phyloP scores from a whole-genome alignment of 1,140 invertebrate species.

The Drosophila burlai region DNA sequence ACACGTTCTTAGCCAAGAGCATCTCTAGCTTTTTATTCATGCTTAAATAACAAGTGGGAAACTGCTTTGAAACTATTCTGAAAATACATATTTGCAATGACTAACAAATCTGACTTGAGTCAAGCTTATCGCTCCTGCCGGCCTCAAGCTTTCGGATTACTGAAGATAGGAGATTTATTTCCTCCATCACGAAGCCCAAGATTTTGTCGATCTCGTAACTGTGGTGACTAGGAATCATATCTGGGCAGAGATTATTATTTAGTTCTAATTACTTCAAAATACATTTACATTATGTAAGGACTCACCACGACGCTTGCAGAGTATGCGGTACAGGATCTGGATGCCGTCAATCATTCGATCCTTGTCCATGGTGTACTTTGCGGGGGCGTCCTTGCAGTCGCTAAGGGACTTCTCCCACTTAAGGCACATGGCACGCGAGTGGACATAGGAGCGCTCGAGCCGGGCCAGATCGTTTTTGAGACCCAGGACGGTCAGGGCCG shows the following conservation, averaged over 20 bases:
- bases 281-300: not conserved
- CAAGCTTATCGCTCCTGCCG: slow-evolving; percentile 20
- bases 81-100: not conserved
- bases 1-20: not conserved
- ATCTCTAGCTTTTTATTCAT: slow-evolving; percentile 13
- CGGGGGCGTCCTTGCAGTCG: slow-evolving; percentile 60
- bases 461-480: slow-evolving; percentile 74
- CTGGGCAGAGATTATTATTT: not conserved
- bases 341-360: slow-evolving; percentile 67
- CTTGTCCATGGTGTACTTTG: slow-evolving; percentile 54
- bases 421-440: slow-evolving; percentile 51
- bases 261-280: not conserved
- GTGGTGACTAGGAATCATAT: slow-evolving; percentile 25
- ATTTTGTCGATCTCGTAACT: slow-evolving; percentile 44
- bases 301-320: slow-evolving; percentile 68
- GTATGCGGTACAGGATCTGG: slow-evolving; percentile 53
- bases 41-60: slow-evolving; percentile 1
- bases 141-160: slow-evolving; percentile 47
- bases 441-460: slow-evolving; percentile 68
- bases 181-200: slow-evolving; percentile 50
- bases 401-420: slow-evolving; percentile 75
- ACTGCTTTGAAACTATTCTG: not conserved
- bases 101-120: slow-evolving; percentile 7
- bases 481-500: slow-evolving; percentile 66
- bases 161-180: slow-evolving; percentile 31